Conservation (phyloP, 2,113 vertebrate species). For the Melospiza georgiana region DNA sequence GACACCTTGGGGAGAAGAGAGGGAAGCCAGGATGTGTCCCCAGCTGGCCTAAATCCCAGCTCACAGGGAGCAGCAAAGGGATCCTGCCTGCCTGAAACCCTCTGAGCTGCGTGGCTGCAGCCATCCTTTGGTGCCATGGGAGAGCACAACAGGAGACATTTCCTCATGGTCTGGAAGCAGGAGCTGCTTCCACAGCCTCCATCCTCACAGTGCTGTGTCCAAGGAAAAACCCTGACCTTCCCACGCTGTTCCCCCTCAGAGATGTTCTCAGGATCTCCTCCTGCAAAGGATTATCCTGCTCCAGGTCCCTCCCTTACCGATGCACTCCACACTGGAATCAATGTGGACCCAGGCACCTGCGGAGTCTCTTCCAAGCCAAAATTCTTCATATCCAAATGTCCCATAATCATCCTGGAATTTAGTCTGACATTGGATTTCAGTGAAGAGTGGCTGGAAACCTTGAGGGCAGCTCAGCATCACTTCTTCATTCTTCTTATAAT, state of each 20-base stretch:
- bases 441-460: background rate
- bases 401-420: background rate
- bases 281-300: background rate
- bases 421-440: background rate
- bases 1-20: background rate
- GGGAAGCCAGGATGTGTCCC: too few species aligned
- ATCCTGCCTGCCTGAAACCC: background rate
- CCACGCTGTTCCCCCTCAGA: background rate
- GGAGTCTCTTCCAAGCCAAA: background rate
- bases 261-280: background rate
- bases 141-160: background rate
- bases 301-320: background rate
- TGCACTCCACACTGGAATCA: background rate
- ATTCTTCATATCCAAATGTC: background rate
- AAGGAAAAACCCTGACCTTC: background rate
- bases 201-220: background rate
- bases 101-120: background rate
- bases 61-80: background rate
- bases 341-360: background rate
- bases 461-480: background rate
- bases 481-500: background rate
- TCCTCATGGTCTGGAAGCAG: background rate
- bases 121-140: background rate
- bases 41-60: background rate
- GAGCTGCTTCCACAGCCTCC: background rate